A percentile compares a stretch with the other conserved stretches of the same genome.
Evolutionary conservation across 2,797 vertebrate genomes (phyloP).

Genomic region (Rachycentron canadum): DNA sequence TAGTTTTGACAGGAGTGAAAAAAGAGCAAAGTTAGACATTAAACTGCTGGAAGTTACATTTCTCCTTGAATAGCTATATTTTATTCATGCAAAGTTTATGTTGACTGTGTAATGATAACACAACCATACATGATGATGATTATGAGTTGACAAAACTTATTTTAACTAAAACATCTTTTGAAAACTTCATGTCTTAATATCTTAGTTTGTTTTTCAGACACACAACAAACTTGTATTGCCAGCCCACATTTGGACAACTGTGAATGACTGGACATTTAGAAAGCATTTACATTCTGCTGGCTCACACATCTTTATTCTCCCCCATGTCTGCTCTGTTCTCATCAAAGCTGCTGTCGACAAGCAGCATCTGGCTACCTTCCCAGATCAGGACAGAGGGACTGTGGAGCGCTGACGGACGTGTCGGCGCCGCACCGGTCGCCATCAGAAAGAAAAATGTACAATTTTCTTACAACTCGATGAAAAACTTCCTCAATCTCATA

Average conservation of each 20-base stretch:
- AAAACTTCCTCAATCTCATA: conserved; percentile 47
- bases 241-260: conserved; percentile 10
- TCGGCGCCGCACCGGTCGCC: conserved; percentile 19
- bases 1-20: too few species aligned
- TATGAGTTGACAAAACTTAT: too few species aligned
- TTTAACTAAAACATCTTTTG: too few species aligned
- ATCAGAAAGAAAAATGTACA: conserved; percentile 31
- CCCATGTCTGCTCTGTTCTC: conserved; percentile 48
- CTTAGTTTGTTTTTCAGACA: conserved; percentile 1
- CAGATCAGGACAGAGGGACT: conserved; percentile 53
- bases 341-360: conserved; percentile 67
- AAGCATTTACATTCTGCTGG: conserved; percentile 51
- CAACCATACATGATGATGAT: background rate
- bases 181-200: background rate
- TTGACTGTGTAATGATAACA: background rate
- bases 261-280: conserved; percentile 43
- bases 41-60: background rate
- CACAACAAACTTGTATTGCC: conserved; percentile 4
- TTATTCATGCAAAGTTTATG: background rate
- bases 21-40: too few species aligned
- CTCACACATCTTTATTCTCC: conserved; percentile 40
- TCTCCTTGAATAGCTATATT: background rate
- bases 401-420: conserved; percentile 19
- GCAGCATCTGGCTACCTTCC: conserved; percentile 53
- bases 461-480: conserved; percentile 8